phyloP scores from a whole-genome alignment of 2,797 vertebrate genomes.

The Onychomys arenicola region DNA sequence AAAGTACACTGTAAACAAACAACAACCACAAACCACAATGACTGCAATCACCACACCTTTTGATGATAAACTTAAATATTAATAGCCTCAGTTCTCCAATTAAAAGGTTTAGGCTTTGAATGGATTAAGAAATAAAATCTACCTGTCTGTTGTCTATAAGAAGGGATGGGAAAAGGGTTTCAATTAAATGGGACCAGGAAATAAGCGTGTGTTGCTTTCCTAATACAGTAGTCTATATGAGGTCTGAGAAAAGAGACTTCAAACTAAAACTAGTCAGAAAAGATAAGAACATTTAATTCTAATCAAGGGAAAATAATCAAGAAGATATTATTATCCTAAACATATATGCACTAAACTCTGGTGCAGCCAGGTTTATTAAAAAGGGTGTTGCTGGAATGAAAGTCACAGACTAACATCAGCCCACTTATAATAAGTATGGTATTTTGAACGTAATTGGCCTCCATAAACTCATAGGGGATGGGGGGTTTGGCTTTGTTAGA shows the following conservation, averaged over 20 bases:
- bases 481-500: no score
- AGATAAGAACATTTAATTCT: not conserved
- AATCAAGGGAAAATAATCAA: not conserved
- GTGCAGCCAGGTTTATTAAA: not conserved
- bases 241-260: not conserved
- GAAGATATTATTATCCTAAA: not conserved
- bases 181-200: not conserved
- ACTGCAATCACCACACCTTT: not conserved
- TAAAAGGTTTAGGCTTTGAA: not conserved
- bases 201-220: not conserved
- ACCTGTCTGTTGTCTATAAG: not conserved
- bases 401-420: not conserved
- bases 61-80: not conserved
- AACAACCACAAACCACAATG: not conserved
- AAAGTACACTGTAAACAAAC: not conserved
- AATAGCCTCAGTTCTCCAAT: not conserved
- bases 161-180: not conserved
- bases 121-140: not conserved
- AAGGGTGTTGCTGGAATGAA: not conserved
- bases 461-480: not conserved
- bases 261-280: not conserved
- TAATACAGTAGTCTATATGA: not conserved
- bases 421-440: not conserved
- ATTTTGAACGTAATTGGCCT: not conserved
- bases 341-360: not conserved